Conservation (phyloP, 2,113 vertebrate genomes). For the Sorex araneus region DNA sequence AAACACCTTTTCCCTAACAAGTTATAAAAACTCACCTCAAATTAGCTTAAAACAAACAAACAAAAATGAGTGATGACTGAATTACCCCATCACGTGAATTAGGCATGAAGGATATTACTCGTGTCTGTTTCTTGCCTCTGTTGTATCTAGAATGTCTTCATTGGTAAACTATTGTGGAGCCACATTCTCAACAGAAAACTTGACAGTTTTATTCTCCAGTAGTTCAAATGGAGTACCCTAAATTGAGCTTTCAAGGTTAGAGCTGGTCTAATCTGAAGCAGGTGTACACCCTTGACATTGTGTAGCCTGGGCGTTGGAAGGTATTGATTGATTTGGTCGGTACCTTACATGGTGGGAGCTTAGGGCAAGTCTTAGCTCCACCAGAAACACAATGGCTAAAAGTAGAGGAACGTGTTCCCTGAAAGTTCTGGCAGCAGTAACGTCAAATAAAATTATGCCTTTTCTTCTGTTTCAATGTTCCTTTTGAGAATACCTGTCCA, state of each 20-base stretch:
- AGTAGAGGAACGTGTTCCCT: fast-evolving
- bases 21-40: background rate
- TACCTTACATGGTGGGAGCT: too few species aligned
- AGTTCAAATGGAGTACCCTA: background rate
- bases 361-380: background rate
- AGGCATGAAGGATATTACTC: background rate
- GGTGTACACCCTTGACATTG: background rate
- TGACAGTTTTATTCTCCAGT: background rate
- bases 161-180: background rate
- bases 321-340: fast-evolving
- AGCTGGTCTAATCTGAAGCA: background rate
- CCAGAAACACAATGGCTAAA: background rate
- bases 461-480: background rate
- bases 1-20: too few species aligned
- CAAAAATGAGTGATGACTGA: background rate
- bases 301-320: background rate
- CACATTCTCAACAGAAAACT: background rate
- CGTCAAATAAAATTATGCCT: fast-evolving
- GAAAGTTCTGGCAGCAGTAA: background rate
- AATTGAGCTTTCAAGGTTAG: background rate
- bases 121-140: background rate
- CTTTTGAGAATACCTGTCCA: background rate
- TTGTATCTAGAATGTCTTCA: background rate
- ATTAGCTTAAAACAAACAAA: background rate
- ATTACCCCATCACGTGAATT: background rate